Conservation (phyloP, 2,797 vertebrate genomes). For the Chromobotia macracanthus region DNA sequence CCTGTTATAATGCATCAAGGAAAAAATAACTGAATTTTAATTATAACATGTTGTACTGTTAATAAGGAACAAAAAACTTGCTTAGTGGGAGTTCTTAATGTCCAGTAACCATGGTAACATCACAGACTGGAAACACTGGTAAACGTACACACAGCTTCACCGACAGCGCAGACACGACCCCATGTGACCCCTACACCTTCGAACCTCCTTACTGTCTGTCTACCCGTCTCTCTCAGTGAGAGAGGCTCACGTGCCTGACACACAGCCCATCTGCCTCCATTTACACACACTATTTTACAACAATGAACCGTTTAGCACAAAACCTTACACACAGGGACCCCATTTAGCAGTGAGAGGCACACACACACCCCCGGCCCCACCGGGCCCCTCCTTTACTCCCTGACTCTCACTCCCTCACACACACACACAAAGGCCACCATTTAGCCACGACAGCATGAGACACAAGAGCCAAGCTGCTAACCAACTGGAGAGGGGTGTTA, state of each 20-base stretch:
- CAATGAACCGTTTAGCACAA: conserved; percentile 83
- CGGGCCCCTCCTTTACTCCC: conserved; percentile 6
- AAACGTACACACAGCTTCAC: conserved; percentile 86
- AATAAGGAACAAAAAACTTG: conserved; percentile 28
- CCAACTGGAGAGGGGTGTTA: conserved; percentile 41
- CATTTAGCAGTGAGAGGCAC: conserved; percentile 47
- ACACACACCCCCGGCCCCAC: conserved; percentile 22
- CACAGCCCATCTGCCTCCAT: conserved; percentile 94
- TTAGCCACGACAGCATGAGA: conserved; percentile 42
- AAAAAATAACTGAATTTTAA: neutral
- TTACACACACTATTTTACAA: conserved; percentile 85
- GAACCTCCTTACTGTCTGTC: conserved; percentile 79
- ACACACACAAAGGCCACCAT: conserved; percentile 11
- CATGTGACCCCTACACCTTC: conserved; percentile 75
- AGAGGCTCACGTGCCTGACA: conserved; percentile 61
- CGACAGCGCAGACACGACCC: conserved; percentile 91
- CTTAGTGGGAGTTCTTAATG: conserved; percentile 52
- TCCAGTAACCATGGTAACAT: conserved; percentile 79
- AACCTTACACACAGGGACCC: conserved; percentile 32
- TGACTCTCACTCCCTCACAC: neutral
- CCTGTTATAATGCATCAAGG: neutral
- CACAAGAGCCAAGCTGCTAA: conserved; percentile 48
- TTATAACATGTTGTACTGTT: neutral
- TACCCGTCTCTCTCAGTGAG: conserved; percentile 14
- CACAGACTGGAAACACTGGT: conserved; percentile 73